Base-by-base conservation (phyloP, 2,888 invertebrate genomes). In the Hirtodrosophila alboralis region DNA sequence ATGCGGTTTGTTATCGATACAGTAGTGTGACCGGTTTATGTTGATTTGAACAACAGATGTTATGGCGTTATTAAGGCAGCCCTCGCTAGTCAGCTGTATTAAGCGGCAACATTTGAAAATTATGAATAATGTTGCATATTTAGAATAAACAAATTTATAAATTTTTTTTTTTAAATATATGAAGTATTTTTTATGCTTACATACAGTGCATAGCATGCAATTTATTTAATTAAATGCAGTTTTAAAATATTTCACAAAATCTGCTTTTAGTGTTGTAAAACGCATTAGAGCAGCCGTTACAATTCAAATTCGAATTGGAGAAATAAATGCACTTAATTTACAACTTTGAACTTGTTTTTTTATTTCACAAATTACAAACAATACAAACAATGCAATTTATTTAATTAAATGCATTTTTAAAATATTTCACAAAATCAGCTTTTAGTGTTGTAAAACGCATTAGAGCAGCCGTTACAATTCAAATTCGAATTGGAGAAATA, bases 331-430 rank as follows among this genome's bases (percentile, higher is more conserved):
- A 18, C 18, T 4, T 18, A 1, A 18, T 8, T n/a, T 14, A 13
- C 4, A 13, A 8, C 21, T 27, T 58, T 26, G 8, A 10, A 12
- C 27, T 21, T 21, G 13, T 38, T 37, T 47, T n/a, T 64, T 74
- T 74, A 72, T 74, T 72, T 74, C 64, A 72, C 48, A 51, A 53
- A 53, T n/a, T n/a, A n/a, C n/a, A n/a, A n/a, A n/a, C n/a, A n/a
- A n/a, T n/a, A n/a, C n/a, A n/a, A n/a, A n/a, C n/a, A n/a, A n/a
- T n/a, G n/a, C n/a, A n/a, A n/a, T n/a, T n/a, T n/a, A n/a, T n/a
- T n/a, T n/a, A n/a, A n/a, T n/a, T n/a, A n/a, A n/a, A n/a, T n/a
- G n/a, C n/a, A n/a, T n/a, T n/a, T n/a, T n/a, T n/a, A n/a, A n/a
- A n/a, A n/a, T n/a, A n/a, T n/a, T n/a, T n/a, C n/a, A n/a, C n/a